These are phyloP conservation scores for Botia kubotai DNA, from an alignment of 2,797 vertebrate species.

Conservation along the genomic window DNA sequence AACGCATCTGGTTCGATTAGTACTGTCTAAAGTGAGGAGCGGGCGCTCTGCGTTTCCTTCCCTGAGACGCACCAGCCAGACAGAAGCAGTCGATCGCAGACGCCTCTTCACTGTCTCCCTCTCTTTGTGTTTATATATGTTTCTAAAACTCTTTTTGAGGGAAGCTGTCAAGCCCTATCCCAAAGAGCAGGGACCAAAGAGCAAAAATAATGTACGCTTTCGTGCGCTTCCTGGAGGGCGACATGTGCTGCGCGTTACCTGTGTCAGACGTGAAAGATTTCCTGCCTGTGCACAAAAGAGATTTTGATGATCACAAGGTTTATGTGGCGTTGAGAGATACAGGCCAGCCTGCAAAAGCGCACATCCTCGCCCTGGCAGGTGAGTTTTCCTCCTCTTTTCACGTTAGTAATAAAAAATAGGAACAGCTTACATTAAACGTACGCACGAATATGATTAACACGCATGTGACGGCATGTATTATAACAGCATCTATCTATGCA, in stretches of 20 bases:
- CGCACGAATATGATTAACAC: neutral
- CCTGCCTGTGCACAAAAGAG: constrained; percentile 90
- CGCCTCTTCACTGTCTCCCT: constrained; percentile 66
- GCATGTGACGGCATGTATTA: neutral
- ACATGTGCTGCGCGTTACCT: constrained; percentile 93
- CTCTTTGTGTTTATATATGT: constrained; percentile 74
- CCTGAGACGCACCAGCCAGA: constrained; percentile 80
- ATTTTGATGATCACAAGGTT: constrained; percentile 98
- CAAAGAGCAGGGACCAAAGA: constrained; percentile 64
- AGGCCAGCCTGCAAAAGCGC: constrained; percentile 91
- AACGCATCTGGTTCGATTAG: constrained; percentile 76
- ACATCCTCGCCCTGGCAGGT: constrained; percentile 98
- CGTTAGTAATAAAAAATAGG: neutral
- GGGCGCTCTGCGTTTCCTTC: constrained; percentile 69
- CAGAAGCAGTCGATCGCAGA: constrained; percentile 89
- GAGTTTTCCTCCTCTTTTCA: constrained; percentile 68
- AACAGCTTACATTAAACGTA: neutral
- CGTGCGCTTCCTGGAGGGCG: constrained; percentile 96
- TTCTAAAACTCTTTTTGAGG: constrained; percentile 74
- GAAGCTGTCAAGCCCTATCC: constrained; percentile 75
- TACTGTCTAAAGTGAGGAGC: constrained; percentile 77
- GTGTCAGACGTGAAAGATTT: constrained; percentile 91
- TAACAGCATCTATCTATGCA: neutral
- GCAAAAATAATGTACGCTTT: constrained; percentile 92
- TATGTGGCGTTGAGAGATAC: constrained; percentile 91